Base-by-base conservation (phyloP, 2,888 invertebrate genomes). In the Eretmocerus hayati region DNA sequence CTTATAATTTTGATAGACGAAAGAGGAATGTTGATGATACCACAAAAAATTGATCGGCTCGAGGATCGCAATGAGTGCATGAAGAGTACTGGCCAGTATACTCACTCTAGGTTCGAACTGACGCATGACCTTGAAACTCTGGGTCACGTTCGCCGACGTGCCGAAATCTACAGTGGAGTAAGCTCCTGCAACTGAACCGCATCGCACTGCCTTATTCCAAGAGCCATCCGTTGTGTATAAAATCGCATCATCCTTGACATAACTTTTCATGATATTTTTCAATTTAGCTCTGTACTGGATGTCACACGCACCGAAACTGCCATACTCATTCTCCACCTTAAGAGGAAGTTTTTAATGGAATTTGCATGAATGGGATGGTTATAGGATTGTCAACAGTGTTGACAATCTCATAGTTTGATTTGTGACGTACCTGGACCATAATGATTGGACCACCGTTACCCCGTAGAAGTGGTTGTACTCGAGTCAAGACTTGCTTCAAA, bases 251-350 rank as follows among this genome's bases (percentile, higher is more conserved):
- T 79, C 70, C 3, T 81, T 81, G 4, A 89, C 78, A 39, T 65
- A 73, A n/a, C 59, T 58, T 3, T 61, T 59, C 1, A 85, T 77
- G 50, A 85, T 75, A 59, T 87, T 81, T 5, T 83, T 75, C 35
- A 92, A 69, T 71, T 80, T 80, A n/a, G 66, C 64, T 60, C 79
- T 81, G 69, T 94, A 92, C 2, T 74, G 71, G 49, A 73, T 72
- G 64, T 92, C 89, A 59, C 83, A 85, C 5, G 83, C 83, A 37
- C 69, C 72, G 64, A 83, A 91, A 61, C 90, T 90, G 4, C 94
- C 94, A 59, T 93, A 94, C 68, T 92, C 93, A 69, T 97, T 97
- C 74, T 96, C 95, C 21, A 90, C 80, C 84, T 84, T 31, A 2
- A 40, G 30, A 40, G 30, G 18, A 36, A 18, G n/a, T 19, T n/a